Conservation (phyloP, 2,797 vertebrate species). For the Orestias chungarensis region DNA sequence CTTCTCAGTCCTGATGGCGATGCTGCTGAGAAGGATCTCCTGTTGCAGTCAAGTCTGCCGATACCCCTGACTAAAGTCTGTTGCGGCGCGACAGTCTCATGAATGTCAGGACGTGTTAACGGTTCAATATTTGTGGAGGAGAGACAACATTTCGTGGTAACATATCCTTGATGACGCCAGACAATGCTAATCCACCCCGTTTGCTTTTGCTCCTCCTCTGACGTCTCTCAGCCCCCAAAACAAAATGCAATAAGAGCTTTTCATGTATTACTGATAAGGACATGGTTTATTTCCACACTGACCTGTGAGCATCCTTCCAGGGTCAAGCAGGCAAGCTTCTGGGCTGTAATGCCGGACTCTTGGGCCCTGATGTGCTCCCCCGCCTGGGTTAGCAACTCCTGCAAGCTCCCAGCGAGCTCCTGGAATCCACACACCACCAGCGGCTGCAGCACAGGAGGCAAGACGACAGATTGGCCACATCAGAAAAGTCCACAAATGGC, state of each 20-base stretch:
- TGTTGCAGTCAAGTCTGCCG: no score
- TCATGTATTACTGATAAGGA: not conserved
- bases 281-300: not conserved
- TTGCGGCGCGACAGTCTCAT: no score
- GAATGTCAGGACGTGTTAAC: no score
- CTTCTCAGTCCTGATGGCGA: no score
- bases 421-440: constrained; percentile 89
- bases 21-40: no score
- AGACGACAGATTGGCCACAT: not conserved
- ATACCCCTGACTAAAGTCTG: no score
- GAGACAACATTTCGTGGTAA: no score
- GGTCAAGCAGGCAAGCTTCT: constrained; percentile 88
- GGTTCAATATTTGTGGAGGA: no score
- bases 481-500: not conserved
- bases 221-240: not conserved
- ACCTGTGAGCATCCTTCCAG: constrained; percentile 85
- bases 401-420: constrained; percentile 86
- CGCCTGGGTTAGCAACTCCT: constrained; percentile 85
- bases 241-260: no score
- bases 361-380: constrained; percentile 89
- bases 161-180: no score
- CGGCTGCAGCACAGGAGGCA: constrained; percentile 75
- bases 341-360: constrained; percentile 85
- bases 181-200: not conserved
- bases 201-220: not conserved